Evolutionary conservation across 2,888 invertebrate genomes (phyloP).

Genomic region (Pristionchus fissidentatus): DNA sequence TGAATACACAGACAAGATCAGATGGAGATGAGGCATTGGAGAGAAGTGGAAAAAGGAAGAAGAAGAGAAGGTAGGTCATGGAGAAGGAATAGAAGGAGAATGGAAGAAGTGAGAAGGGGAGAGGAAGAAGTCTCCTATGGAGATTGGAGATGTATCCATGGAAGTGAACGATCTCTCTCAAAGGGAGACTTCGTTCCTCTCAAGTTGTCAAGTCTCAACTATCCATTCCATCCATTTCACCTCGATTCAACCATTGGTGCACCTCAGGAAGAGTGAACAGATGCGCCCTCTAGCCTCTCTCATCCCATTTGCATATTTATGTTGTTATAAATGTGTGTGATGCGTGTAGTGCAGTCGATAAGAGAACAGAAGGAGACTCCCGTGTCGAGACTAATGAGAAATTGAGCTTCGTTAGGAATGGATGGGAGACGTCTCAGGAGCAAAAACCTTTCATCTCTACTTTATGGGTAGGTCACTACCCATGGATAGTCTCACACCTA

Average conservation of each 20-base stretch:
- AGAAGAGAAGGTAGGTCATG: neutral
- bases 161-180: neutral
- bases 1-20: conserved; percentile 39
- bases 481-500: neutral
- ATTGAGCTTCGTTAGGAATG: conserved; percentile 13
- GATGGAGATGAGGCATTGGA: neutral
- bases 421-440: neutral
- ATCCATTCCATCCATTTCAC: neutral
- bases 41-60: neutral
- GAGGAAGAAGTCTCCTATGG: neutral
- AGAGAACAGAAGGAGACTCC: conserved; percentile 5
- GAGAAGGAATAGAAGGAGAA: neutral
- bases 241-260: neutral
- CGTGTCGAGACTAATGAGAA: conserved; percentile 18
- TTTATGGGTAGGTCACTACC: neutral
- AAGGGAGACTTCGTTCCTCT: neutral
- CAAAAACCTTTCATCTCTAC: conserved; percentile 6
- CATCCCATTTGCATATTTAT: conserved; percentile 48
- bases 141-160: neutral
- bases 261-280: conserved; percentile 4
- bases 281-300: conserved; percentile 4
- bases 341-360: conserved; percentile 16
- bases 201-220: neutral
- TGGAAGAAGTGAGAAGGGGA: neutral
- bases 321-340: conserved; percentile 48